phyloP scores from a whole-genome alignment of 2,888 invertebrate species.

The Troilus luridus region DNA sequence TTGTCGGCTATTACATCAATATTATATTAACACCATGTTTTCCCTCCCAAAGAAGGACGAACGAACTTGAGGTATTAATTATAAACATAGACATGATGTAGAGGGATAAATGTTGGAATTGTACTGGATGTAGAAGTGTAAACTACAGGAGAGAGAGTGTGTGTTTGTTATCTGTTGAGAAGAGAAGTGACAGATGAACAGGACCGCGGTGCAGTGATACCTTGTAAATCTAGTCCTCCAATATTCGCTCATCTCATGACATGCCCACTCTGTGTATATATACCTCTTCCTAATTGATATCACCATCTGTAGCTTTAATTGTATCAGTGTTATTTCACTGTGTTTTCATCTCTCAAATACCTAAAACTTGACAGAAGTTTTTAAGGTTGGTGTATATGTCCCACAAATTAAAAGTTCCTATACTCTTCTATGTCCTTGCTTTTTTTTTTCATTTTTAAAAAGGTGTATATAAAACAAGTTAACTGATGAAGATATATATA shows the following conservation, averaged over 20 bases:
- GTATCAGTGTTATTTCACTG: too few relatives aligned
- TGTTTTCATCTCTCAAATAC: too few relatives aligned
- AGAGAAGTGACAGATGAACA: background rate
- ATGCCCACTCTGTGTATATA: background rate
- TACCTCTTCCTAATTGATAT: background rate
- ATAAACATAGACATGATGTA: background rate
- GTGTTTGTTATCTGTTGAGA: constrained; percentile 13
- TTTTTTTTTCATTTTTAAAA: too few relatives aligned
- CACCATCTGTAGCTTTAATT: background rate
- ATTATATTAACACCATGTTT: too few relatives aligned
- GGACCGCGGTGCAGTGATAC: background rate
- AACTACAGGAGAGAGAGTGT: background rate
- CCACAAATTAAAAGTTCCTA: too few relatives aligned
- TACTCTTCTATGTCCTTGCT: too few relatives aligned
- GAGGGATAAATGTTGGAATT: background rate
- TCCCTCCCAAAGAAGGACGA: background rate
- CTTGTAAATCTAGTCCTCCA: background rate
- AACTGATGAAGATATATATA: too few relatives aligned
- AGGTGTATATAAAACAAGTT: too few relatives aligned
- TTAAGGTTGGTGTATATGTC: too few relatives aligned
- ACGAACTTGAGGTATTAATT: background rate
- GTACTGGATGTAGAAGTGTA: background rate
- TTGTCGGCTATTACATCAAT: too few relatives aligned
- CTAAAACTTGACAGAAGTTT: too few relatives aligned
- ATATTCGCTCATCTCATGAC: background rate